Evolutionary conservation across 2,888 invertebrate species (phyloP), one percentile per base, ranked within the genome.

Genomic region (Phoronis australis): DNA sequence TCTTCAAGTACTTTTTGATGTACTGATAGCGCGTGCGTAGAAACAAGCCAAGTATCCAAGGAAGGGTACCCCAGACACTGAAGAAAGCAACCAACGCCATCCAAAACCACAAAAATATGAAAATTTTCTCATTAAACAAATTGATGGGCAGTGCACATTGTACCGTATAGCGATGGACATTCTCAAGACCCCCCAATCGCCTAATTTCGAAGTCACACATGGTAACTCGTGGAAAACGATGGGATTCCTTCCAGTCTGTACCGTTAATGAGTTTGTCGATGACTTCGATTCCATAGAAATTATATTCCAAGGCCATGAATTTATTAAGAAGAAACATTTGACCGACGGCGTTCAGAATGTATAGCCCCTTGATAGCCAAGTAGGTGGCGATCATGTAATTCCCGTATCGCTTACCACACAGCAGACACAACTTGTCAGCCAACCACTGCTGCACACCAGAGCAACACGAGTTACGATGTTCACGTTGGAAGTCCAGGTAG

Each of bases 311-410:
- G 39, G 79, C 79, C 40, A 80, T 65, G 58, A 80, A 79, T 47
- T 70, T 67, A 61, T 80, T 78, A 52, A 80, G 68, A 56, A 79
- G 61, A 58, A 78, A 76, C 50, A 80, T 68, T 60, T 80, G 79
- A 18, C 76, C 75, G n/a, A 79, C 65, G 23, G 72, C 72, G 55
- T 79, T 79, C 22, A 65, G 56, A 48, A 78, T 69, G 54, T 78
- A 78, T 5, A 79, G 59, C 31, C 71, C 43, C 59, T 79, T 79
- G 53, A 70, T 68, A 52, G 75, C 62, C 38, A 78, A 62, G 58
- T 80, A 80, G 23, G 77, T 66, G 39, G 75, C 63, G 1, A 77
- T 70, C 18, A 80, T 70, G 60, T 76, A 80, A 50, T 78, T 78
- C 4, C 80, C 80, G 61, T 78, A 78, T 45, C 77, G 65, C 51